Evolutionary conservation across 2,888 invertebrate genomes (phyloP).

Genomic region (Latrodectus elegans): DNA sequence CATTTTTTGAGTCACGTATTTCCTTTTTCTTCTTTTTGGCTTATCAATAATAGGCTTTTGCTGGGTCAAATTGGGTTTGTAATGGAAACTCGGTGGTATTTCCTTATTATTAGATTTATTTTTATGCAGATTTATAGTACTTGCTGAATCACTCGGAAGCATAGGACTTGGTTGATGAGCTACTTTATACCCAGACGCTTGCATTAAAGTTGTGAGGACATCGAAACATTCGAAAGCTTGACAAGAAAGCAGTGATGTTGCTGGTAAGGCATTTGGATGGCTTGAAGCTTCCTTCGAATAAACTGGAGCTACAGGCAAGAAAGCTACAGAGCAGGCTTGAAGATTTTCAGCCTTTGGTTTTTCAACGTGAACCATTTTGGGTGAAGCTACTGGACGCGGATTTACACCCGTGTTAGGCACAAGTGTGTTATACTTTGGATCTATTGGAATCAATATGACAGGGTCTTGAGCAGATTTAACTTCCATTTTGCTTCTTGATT

Average conservation of each 20-base stretch:
- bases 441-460: constrained; percentile 30
- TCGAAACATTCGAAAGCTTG: constrained; percentile 60
- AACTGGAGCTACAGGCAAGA: constrained; percentile 47
- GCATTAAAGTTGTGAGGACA: constrained; percentile 57
- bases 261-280: constrained; percentile 3
- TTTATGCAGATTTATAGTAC: constrained; percentile 29
- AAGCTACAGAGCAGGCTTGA: constrained; percentile 60
- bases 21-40: constrained; percentile 23
- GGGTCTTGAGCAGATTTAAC: constrained; percentile 30
- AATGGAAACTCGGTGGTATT: background rate
- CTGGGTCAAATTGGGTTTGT: background rate
- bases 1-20: constrained; percentile 22
- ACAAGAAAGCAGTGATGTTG: constrained; percentile 52
- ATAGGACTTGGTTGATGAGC: constrained; percentile 19
- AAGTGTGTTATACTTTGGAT: constrained; percentile 10
- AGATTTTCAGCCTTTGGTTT: constrained; percentile 61
- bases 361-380: constrained; percentile 62
- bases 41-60: constrained; percentile 6
- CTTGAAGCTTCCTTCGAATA: constrained; percentile 28
- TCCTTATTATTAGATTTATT: constrained; percentile 11
- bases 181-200: constrained; percentile 59
- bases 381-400: background rate
- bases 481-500: constrained; percentile 30
- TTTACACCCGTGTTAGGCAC: background rate
- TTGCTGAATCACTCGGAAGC: constrained; percentile 1